Conservation (phyloP, 2,797 vertebrate species). For the Masticophis lateralis region DNA sequence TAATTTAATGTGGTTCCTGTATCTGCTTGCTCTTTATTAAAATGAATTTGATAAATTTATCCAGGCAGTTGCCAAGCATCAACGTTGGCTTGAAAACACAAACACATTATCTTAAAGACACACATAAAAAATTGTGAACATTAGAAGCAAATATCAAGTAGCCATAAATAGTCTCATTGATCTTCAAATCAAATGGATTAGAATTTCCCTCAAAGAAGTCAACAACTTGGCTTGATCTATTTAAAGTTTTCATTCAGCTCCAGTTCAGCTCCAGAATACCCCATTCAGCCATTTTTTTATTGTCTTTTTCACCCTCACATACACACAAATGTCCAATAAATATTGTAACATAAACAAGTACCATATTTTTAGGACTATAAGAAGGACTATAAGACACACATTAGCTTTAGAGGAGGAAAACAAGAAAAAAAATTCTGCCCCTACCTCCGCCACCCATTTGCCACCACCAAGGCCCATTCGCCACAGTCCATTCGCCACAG, state of each 20-base stretch:
- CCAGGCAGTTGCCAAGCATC: neutral
- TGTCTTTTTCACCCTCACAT: neutral
- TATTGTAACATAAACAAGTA: neutral
- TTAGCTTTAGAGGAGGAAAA: too few relatives aligned
- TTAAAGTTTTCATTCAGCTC: neutral
- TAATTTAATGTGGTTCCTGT: too few relatives aligned
- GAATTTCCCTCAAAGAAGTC: neutral
- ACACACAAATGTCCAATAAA: neutral
- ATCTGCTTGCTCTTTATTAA: too few relatives aligned
- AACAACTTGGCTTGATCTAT: neutral
- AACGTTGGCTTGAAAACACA: neutral
- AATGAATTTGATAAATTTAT: neutral
- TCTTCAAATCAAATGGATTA: neutral
- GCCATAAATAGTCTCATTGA: neutral
- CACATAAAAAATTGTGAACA: neutral
- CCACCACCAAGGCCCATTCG: too few relatives aligned
- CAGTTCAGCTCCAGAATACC: neutral
- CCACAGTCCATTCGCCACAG: too few relatives aligned
- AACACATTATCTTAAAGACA: too few relatives aligned
- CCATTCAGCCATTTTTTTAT: slow-evolving; percentile 15
- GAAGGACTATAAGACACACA: too few relatives aligned
- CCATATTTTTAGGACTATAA: too few relatives aligned
- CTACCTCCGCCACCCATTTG: too few relatives aligned
- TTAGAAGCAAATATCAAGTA: neutral
- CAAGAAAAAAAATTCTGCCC: too few relatives aligned